Conservation (phyloP, 1,140 invertebrate species). For the Zeugodacus cucurbitae region DNA sequence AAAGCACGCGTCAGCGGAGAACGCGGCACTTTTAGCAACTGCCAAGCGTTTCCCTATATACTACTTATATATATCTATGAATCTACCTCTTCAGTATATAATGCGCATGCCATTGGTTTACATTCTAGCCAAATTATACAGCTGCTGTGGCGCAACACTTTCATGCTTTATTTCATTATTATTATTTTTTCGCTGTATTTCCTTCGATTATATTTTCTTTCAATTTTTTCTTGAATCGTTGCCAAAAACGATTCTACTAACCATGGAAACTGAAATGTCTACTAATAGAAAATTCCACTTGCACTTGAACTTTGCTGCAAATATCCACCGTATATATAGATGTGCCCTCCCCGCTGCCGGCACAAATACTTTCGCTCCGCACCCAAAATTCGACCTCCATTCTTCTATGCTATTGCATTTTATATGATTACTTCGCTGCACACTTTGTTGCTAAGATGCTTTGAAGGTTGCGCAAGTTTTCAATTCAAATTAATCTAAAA, state of each 20-base stretch:
- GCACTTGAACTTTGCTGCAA: slow-evolving; percentile 31
- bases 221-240: slow-evolving; percentile 20
- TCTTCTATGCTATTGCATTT: slow-evolving; percentile 22
- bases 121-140: not conserved
- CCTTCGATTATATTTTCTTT: not conserved
- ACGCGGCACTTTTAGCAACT: not conserved
- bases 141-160: slow-evolving; percentile 28
- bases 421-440: not conserved
- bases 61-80: not conserved
- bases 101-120: not conserved
- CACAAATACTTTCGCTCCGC: not conserved
- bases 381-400: not conserved
- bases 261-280: slow-evolving; percentile 4
- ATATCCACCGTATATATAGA: not conserved
- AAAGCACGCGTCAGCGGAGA: slow-evolving; percentile 14
- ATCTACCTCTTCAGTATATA: not conserved
- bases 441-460: not conserved
- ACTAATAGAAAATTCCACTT: slow-evolving; percentile 30
- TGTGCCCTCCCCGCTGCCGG: not conserved
- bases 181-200: not conserved
- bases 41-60: not conserved
- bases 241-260: not conserved
- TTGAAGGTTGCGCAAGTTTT: slow-evolving; percentile 27
- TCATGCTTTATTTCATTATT: not conserved
- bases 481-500: slow-evolving; percentile 32